Evolutionary conservation across 2,113 vertebrate genomes (phyloP).

Genomic region (Nesospiza acunhae): DNA sequence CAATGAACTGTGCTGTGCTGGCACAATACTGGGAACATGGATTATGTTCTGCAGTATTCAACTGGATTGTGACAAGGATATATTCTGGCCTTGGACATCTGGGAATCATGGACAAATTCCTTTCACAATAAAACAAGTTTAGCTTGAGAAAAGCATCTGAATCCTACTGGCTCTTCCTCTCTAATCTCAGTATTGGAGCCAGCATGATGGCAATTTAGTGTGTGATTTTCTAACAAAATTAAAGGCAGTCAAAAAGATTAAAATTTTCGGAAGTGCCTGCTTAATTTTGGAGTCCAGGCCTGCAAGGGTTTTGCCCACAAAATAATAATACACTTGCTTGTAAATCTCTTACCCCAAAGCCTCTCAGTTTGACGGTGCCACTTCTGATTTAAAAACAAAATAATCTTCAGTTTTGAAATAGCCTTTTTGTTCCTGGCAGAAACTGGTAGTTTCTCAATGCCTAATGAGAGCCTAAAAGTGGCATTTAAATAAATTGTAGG

Average conservation of each 20-base stretch:
- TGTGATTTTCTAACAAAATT: not conserved
- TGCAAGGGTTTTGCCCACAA: not conserved
- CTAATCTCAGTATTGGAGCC: not conserved
- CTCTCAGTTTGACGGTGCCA: not conserved
- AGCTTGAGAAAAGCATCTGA: not conserved
- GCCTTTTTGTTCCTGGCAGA: not conserved
- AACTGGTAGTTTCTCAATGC: not conserved
- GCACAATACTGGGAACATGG: not conserved
- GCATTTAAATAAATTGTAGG: not conserved
- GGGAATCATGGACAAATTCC: not conserved
- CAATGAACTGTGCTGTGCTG: rapidly evolving
- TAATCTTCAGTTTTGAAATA: not conserved
- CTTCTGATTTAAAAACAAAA: not conserved
- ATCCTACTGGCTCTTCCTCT: not conserved
- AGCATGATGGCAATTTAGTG: not conserved
- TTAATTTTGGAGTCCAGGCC: not conserved
- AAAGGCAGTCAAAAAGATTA: not conserved
- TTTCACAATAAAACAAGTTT: not conserved
- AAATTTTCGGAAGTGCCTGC: not conserved
- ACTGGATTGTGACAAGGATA: not conserved
- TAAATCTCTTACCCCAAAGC: not conserved
- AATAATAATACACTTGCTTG: not conserved
- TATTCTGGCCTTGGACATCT: not conserved
- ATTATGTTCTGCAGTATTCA: not conserved
- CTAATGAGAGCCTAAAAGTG: not conserved